These are phyloP conservation scores for Peromyscus californicus DNA, from an alignment of 2,113 vertebrate genomes.

Conservation along the genomic window DNA sequence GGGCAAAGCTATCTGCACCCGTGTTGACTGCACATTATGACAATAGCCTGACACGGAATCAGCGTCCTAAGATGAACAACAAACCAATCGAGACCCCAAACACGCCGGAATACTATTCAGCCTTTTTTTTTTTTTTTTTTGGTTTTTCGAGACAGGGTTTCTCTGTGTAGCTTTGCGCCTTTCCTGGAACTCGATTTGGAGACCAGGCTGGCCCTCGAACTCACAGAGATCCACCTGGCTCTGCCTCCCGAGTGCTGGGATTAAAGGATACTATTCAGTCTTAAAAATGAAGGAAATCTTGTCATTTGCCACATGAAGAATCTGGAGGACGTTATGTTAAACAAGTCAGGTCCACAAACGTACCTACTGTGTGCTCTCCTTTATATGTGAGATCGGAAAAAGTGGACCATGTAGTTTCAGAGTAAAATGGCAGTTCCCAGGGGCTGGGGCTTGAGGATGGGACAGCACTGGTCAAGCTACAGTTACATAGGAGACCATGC, in stretches of 20 bases:
- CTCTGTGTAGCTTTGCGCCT: too few species aligned
- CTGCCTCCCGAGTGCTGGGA: too few species aligned
- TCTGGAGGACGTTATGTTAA: neutral
- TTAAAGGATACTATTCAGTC: neutral
- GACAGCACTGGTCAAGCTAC: neutral
- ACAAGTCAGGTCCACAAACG: neutral
- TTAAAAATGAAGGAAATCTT: neutral
- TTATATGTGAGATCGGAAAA: neutral
- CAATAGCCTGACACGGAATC: neutral
- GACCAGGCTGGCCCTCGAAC: too few species aligned
- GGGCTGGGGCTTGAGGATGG: neutral
- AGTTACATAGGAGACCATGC: neutral
- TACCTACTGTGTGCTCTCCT: neutral
- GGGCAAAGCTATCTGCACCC: neutral
- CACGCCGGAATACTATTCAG: neutral
- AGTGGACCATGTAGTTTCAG: too few species aligned
- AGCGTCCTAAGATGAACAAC: neutral
- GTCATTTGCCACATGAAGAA: neutral
- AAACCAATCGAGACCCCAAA: neutral
- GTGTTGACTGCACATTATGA: neutral
- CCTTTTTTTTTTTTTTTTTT: too few species aligned
- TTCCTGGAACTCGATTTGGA: too few species aligned
- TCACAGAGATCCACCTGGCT: too few species aligned
- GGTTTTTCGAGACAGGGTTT: too few species aligned
- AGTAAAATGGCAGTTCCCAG: neutral